A percentile compares a stretch with the other conserved stretches of the same genome.
Conservation (phyloP, 2,888 invertebrate species). For the Lepidocyrtinus sp. region DNA sequence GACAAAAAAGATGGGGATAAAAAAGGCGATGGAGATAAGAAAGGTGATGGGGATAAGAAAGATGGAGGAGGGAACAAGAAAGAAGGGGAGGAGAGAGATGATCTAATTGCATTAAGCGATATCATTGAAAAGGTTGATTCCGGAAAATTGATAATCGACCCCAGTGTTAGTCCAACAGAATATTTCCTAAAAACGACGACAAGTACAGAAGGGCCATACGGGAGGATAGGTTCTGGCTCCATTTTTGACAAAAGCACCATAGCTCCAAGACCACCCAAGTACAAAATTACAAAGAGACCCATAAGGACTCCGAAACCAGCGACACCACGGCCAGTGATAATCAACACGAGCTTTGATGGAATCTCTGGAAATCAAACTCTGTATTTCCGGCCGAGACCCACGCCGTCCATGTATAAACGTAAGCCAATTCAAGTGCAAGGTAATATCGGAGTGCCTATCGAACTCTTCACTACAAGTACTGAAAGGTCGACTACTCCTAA, state of each 20-base stretch:
- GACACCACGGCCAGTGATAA: neutral
- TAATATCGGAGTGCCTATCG: conserved; percentile 36
- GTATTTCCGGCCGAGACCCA: neutral
- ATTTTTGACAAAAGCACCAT: conserved; percentile 5
- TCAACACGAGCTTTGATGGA: conserved; percentile 25
- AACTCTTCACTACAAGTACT: conserved; percentile 28
- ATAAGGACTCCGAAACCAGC: conserved; percentile 17
- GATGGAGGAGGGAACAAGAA: conserved; percentile 24
- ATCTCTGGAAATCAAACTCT: conserved; percentile 12
- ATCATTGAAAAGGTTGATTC: neutral
- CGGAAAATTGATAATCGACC: conserved; percentile 23
- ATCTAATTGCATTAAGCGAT: neutral
- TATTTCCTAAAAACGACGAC: neutral
- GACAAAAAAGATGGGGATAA: conserved; percentile 49
- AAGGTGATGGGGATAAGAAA: conserved; percentile 27
- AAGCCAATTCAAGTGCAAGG: neutral
- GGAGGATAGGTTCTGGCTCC: neutral
- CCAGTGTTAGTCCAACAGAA: conserved; percentile 20
- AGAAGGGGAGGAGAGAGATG: conserved; percentile 5
- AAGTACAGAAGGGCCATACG: neutral
- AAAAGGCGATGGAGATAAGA: conserved; percentile 28
- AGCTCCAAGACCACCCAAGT: conserved; percentile 30
- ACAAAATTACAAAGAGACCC: conserved; percentile 33
- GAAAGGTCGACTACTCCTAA: conserved; percentile 26
- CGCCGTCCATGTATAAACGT: neutral